Evolutionary conservation across 2,113 vertebrate species (phyloP).

Genomic region (Myotis brandtii): DNA sequence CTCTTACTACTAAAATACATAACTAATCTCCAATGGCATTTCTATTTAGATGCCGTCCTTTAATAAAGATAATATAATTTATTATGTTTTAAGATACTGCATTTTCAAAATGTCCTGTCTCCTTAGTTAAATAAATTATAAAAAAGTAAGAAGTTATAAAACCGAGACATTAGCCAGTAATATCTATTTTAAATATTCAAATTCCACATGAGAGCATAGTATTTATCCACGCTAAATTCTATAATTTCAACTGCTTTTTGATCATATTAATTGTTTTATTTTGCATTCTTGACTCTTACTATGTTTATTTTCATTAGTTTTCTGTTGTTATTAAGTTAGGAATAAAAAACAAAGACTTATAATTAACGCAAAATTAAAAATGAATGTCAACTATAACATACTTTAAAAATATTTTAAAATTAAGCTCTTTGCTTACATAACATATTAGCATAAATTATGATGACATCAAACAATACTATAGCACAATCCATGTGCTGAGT

Average conservation of each 20-base stretch:
- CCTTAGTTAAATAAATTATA: slow-evolving; percentile 57
- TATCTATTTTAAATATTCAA: slow-evolving; percentile 51
- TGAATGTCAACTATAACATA: slow-evolving; percentile 19
- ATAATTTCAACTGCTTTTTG: slow-evolving; percentile 7
- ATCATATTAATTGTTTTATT: not conserved
- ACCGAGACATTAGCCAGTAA: not conserved
- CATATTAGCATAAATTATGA: slow-evolving; percentile 40
- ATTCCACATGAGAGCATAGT: not conserved
- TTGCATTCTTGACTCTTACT: not conserved
- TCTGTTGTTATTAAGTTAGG: not conserved
- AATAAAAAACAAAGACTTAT: not conserved
- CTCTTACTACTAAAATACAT: slow-evolving; percentile 90
- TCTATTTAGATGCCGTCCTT: slow-evolving; percentile 65
- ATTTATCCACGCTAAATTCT: not conserved
- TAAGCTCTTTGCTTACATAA: slow-evolving; percentile 28
- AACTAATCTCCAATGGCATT: slow-evolving; percentile 84
- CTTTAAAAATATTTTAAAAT: slow-evolving; percentile 51
- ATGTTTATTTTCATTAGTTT: slow-evolving; percentile 53
- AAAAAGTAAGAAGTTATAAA: slow-evolving; percentile 57
- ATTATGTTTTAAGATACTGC: slow-evolving; percentile 30
- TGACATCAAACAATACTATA: slow-evolving; percentile 43
- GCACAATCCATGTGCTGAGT: not conserved
- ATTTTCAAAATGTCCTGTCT: slow-evolving; percentile 59
- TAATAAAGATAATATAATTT: slow-evolving; percentile 48
- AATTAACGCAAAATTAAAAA: slow-evolving; percentile 54